Base-by-base conservation (phyloP, 2,797 vertebrate species). In the Clarias fuscus region DNA sequence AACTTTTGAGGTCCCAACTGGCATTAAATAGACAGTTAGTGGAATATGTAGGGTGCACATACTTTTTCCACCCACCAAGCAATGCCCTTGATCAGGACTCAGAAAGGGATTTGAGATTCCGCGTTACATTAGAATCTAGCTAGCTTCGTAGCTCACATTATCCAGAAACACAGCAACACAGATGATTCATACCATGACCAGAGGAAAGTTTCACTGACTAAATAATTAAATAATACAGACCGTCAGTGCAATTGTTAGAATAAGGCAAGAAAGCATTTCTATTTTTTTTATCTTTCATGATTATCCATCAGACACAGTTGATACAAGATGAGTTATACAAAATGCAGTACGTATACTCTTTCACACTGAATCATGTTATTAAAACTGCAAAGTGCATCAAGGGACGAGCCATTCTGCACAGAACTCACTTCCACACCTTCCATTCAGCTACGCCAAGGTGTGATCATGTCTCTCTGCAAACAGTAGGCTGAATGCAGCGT, bases 331-430 rank as follows among this genome's bases (percentile, higher is more conserved):
- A 88, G 91, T 93, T 92, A 92, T 67, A 87, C 80, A 77, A 91
- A 87, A 79, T 85, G 87, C 86, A 89, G 85, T 82, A 40, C 80
- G 61, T 68, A 84, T 88, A 88, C 85, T 48, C 62, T 5, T 71
- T 83, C 75, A 59, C 72, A 86, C 86, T 94, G 93, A 95, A 90
- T 94, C 92, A 94, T 71, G 14, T 53, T 80, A 78, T 86, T 88
- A 85, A 90, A 89, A 84, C 83, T 33, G 33, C 88, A 85, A 93
- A 89, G 84, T 91, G 88, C 80, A 89, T 87, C 88, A 67, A 71
- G 89, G 86, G 91, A 91, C 84, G 72, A 48, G 82, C 79, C 89
- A 89, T 90, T 43, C 77, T 84, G 90, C 87, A 87, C 56, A 83
- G 70, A 67, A 81, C 81, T 84, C 37, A 62, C 22, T 71, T 76